These are phyloP conservation scores for Drosophila lacteicornis DNA, from an alignment of 1,140 invertebrate species.

Conservation along the genomic window DNA sequence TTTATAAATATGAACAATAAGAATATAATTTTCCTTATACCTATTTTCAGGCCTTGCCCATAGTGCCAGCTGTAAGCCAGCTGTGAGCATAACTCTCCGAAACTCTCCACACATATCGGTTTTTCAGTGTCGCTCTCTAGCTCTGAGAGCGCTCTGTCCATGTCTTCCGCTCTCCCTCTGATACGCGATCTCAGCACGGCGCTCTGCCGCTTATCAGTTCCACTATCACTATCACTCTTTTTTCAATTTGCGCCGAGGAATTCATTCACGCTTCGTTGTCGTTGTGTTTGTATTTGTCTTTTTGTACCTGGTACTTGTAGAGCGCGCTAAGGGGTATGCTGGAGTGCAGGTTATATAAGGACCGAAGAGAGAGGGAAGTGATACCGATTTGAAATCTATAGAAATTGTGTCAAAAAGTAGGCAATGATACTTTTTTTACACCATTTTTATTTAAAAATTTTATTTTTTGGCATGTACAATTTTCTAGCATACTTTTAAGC, in stretches of 20 bases:
- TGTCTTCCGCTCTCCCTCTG: slow-evolving; percentile 18
- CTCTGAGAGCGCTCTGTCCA: neutral
- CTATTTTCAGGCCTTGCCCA: neutral
- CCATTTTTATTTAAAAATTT: neutral
- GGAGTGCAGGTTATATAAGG: neutral
- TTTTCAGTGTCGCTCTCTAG: slow-evolving; percentile 19
- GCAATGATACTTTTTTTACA: neutral
- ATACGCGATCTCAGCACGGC: slow-evolving; percentile 67
- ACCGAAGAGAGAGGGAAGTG: too few relatives aligned
- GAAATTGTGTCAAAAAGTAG: neutral
- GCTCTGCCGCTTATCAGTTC: slow-evolving; percentile 68
- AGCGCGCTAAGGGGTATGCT: neutral
- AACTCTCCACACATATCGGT: slow-evolving; percentile 67
- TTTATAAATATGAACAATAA: neutral
- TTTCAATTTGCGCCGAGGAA: slow-evolving; percentile 76
- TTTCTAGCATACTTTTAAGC: neutral
- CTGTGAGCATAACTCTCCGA: slow-evolving; percentile 55
- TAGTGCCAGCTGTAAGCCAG: slow-evolving; percentile 16
- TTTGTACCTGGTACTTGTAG: slow-evolving; percentile 15
- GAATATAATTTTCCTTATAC: neutral
- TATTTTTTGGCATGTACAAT: accelerated
- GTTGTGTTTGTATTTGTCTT: slow-evolving; percentile 54
- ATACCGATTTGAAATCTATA: neutral
- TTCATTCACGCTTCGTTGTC: slow-evolving; percentile 74
- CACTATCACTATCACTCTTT: slow-evolving; percentile 72